Base-by-base conservation (phyloP, 2,113 vertebrate species). In the Himantopus leucocephalus region DNA sequence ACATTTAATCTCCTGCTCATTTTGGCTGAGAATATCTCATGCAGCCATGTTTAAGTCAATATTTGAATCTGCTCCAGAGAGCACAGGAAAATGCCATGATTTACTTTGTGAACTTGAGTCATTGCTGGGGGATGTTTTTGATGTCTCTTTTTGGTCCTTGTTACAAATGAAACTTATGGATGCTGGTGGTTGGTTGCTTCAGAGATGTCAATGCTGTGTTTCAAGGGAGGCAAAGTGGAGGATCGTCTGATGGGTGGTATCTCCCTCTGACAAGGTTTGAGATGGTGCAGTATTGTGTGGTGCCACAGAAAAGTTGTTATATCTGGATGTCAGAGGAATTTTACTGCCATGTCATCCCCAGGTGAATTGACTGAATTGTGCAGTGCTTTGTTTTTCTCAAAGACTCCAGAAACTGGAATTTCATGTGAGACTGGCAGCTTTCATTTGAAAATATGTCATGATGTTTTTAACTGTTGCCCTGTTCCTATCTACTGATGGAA, bases 251-350 rank as follows among this genome's bases (percentile, higher is more conserved):
- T 63, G 45, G 34, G 34, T 78, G 29, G 1, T 32, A 7, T 68
- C 19, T 73, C 35, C 41, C 27, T 58, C 41, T 3, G 5, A 83
- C 22, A 47, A 66, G 11, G 5, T 53, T 24, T 56, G 48, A 62
- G 32, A 47, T 26, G 29, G 7, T 48, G 10, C 9, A 21, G 27
- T 17, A 32, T 21, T 0, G 0, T 13, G 5, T 26, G 41, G 8
- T 55, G 14, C 34, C 29, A 34, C 47, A 20, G 64, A 23, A 62
- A 91, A 73, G 26, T 18, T 48, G 4, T 60, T 85, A 3, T 39
- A 17, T 43, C 16, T 81, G 37, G 8, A 34, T 45, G 35, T 15
- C 21, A 58, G 32, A 35, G 3, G 39, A 84, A 45, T 70, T 62
- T 55, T 60, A 16, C 10, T 86, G 62, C 39, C 2, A 7, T 72